Evolutionary conservation across 2,797 vertebrate genomes (phyloP).

Genomic region (Bovichtus diacanthus): DNA sequence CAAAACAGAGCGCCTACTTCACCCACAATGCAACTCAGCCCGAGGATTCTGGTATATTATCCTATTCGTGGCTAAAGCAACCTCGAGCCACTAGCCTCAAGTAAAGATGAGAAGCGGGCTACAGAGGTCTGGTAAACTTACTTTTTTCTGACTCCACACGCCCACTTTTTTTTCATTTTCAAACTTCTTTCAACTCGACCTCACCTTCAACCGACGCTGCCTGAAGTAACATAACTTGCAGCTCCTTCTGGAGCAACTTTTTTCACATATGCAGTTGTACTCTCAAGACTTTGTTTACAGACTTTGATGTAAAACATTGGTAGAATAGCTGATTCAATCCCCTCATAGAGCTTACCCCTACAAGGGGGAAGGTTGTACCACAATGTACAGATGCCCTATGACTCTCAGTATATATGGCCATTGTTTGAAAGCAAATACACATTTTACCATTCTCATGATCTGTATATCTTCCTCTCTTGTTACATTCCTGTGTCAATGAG

Average conservation of each 20-base stretch:
- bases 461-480: neutral
- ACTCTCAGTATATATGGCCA: neutral
- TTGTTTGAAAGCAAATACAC: neutral
- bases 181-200: neutral
- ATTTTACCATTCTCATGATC: neutral
- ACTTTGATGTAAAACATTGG: slow-evolving; percentile 28
- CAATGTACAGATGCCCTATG: neutral
- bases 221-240: neutral
- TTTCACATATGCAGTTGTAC: slow-evolving; percentile 2
- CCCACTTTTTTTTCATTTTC: neutral
- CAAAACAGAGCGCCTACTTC: neutral
- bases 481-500: neutral
- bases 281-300: slow-evolving; percentile 4
- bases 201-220: neutral
- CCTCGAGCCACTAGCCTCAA: no score
- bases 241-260: neutral
- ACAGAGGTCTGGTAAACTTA: neutral
- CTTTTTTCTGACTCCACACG: neutral
- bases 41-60: no score
- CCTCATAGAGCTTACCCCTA: neutral
- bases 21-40: neutral
- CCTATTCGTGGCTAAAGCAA: neutral
- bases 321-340: neutral
- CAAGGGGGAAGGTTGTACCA: neutral
- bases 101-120: neutral